phyloP scores from a whole-genome alignment of 2,797 vertebrate species.

The Ispidina picta region DNA sequence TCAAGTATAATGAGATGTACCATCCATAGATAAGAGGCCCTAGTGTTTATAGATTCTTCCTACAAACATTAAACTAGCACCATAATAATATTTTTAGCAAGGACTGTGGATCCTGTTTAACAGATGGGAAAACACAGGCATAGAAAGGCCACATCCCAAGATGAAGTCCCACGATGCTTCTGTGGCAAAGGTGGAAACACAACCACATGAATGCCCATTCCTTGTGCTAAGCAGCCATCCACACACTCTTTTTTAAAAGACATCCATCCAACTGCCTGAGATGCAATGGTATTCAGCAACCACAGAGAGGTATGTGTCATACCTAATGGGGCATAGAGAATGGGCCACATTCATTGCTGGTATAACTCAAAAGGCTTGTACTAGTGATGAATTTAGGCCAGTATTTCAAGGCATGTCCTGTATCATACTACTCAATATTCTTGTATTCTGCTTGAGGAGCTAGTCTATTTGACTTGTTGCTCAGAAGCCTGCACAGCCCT shows the following conservation, averaged over 20 bases:
- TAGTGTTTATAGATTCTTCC: neutral
- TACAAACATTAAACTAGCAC: neutral
- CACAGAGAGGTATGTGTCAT: neutral
- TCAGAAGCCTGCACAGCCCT: neutral
- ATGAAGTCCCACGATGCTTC: neutral
- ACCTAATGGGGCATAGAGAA: neutral
- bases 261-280: neutral
- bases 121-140: neutral
- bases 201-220: neutral
- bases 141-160: neutral
- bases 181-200: neutral
- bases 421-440: neutral
- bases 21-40: neutral
- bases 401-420: neutral
- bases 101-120: neutral
- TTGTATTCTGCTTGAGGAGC: neutral
- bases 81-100: neutral
- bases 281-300: neutral
- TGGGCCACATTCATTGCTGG: neutral
- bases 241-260: neutral
- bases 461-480: neutral
- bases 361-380: neutral
- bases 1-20: neutral
- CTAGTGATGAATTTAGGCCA: neutral
- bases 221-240: neutral